Evolutionary conservation across 2,797 vertebrate species (phyloP).

Genomic region (Helicolenus hilgendorfi): DNA sequence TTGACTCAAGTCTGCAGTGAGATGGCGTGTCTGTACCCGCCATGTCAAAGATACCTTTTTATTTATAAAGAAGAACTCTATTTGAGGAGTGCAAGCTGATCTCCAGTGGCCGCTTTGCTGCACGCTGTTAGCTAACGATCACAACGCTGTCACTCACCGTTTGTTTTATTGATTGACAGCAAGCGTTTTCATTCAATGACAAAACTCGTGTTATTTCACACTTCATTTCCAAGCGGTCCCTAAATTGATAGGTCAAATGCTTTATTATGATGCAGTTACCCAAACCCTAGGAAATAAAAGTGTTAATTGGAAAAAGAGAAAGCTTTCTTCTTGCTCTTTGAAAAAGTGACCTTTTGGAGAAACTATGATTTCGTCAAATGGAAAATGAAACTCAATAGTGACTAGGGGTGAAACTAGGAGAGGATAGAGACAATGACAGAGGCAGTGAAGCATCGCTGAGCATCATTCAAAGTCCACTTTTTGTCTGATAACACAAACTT

Average conservation of each 20-base stretch:
- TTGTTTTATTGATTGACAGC: constrained; percentile 9
- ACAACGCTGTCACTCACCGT: background rate
- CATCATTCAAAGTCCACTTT: constrained; percentile 14
- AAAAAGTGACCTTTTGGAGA: constrained; percentile 53
- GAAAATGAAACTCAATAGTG: constrained; percentile 47
- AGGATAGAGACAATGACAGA: constrained; percentile 26
- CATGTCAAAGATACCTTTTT: constrained; percentile 22
- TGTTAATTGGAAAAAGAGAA: constrained; percentile 15
- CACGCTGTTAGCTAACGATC: background rate
- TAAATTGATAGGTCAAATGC: constrained; percentile 19
- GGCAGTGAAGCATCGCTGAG: background rate
- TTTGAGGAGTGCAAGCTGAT: background rate
- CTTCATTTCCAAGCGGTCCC: background rate
- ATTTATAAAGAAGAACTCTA: background rate
- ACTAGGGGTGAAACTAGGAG: constrained; percentile 32
- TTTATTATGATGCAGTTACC: background rate
- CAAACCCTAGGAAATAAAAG: background rate
- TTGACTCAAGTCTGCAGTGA: constrained; percentile 14
- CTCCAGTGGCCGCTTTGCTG: background rate
- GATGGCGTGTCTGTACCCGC: background rate
- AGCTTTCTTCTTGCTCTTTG: constrained; percentile 2
- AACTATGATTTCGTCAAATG: constrained; percentile 27
- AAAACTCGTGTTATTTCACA: constrained; percentile 9
- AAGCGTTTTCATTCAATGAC: background rate
- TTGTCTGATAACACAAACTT: background rate